Conservation (phyloP, 2,797 vertebrate genomes). For the Molossus alvarezi region DNA sequence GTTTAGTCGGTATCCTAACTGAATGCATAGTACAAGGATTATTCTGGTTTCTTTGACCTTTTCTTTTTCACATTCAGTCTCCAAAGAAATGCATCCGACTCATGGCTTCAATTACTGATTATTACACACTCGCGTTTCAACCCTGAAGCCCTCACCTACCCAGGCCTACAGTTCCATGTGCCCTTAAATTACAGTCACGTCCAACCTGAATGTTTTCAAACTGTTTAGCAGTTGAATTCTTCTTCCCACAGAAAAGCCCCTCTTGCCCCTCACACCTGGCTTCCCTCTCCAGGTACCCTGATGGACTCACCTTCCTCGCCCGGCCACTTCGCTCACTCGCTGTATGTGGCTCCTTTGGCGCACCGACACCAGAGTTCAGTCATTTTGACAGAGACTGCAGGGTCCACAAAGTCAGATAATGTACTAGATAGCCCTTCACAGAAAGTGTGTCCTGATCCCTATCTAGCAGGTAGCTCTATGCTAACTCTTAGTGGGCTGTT, state of each 20-base stretch:
- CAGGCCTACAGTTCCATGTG: not conserved
- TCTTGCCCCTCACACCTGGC: not conserved
- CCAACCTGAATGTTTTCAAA: slow-evolving; percentile 6
- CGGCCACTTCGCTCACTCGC: not conserved
- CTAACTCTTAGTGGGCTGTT: not conserved
- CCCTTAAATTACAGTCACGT: not conserved
- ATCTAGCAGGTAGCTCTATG: not conserved
- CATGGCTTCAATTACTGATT: not conserved
- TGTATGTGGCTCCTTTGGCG: not conserved
- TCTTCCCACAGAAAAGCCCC: not conserved
- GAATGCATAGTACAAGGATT: not conserved
- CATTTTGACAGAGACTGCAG: not conserved
- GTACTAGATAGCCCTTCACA: not conserved
- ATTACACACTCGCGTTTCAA: not conserved
- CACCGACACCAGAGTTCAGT: not conserved
- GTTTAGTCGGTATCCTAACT: not conserved
- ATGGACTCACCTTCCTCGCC: not conserved
- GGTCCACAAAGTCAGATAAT: slow-evolving; percentile 16
- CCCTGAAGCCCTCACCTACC: not conserved
- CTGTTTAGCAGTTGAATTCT: slow-evolving; percentile 37
- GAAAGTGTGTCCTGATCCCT: not conserved
- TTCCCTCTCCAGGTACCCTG: not conserved
- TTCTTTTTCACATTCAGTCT: slow-evolving; percentile 24
- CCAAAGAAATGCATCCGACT: slow-evolving; percentile 14
- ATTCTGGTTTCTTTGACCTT: slow-evolving; percentile 38